Base-by-base conservation (phyloP, 2,797 vertebrate genomes). In the Hirundo rustica region DNA sequence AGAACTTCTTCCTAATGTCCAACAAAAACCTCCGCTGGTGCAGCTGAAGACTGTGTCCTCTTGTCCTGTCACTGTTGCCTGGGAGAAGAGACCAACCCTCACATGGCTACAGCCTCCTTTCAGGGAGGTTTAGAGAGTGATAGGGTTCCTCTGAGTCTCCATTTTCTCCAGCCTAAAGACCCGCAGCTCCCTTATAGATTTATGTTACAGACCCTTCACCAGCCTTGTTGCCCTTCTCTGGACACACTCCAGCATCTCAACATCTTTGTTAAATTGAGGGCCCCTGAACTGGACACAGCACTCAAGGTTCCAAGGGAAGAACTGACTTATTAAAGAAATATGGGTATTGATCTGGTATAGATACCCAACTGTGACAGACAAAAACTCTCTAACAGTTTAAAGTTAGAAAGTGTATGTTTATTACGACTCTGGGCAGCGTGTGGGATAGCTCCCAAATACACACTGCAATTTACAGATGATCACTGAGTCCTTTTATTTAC, bases 61-160 rank as follows among this genome's bases (percentile, higher is more conserved):
- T 38, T 61, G 27, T 61, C 16, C 23, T 40, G 16, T 14, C 9
- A 6, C 10, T 47, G 23, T 8, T 45, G 7, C 11, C 23, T n/a
- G 47, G 54, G 13, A 47, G 19, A 45, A 13, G 27, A 47, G 23
- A 38, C 29, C 3, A 2, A 32, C 1, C 16, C 2, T 2, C n/a
- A 14, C 16, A 29, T 17, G n/a, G 13, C n/a, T 60, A 2, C 38
- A 76, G 22, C 5, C 23, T 53, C 54, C 19, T 68, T 29, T 29
- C 47, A 76, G 16, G 38, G 13, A 23, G n/a, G 2, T 44, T 13
- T 13, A 27, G 22, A 36, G 36, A 51, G 27, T 22, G 21, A 38
- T 5, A n/a, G 25, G 12, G 38, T 4, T 10, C 3, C 18, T 26
- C 13, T 1, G 2, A 51, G 15, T 3, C 22, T 60, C 45, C 19